Percentiles rank a stretch among this genome's conserved stretches.
phyloP scores from a whole-genome alignment of 2,888 invertebrate species.

The Nomada hirtipes region DNA sequence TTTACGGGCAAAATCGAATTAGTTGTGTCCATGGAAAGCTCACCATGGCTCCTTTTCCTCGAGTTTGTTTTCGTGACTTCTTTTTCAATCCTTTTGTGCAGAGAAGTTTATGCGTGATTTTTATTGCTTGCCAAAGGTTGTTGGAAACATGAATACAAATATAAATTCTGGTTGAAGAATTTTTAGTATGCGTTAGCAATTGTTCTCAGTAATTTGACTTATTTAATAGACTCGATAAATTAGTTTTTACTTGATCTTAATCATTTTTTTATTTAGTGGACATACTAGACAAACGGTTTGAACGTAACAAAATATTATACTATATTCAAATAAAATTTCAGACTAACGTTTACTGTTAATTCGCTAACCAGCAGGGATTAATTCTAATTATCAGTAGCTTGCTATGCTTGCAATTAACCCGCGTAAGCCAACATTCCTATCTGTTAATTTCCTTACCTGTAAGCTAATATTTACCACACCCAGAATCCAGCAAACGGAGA shows the following conservation, averaged over 20 bases:
- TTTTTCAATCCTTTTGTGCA: background rate
- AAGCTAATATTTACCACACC: slow-evolving; percentile 20
- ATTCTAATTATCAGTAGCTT: slow-evolving; percentile 12
- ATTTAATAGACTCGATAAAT: too few species aligned
- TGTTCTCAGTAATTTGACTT: too few species aligned
- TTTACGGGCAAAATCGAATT: slow-evolving; percentile 54
- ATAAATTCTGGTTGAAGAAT: too few species aligned
- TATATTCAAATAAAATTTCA: too few species aligned
- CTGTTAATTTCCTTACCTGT: slow-evolving; percentile 19
- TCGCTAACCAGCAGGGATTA: too few species aligned
- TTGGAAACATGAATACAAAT: background rate
- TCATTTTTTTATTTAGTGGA: too few species aligned
- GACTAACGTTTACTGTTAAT: too few species aligned
- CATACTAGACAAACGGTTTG: too few species aligned
- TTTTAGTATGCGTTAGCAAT: too few species aligned
- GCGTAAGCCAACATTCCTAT: background rate
- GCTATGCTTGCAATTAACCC: background rate
- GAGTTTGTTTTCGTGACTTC: slow-evolving; percentile 14
- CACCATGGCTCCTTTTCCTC: background rate
- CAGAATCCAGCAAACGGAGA: background rate
- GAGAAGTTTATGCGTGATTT: background rate
- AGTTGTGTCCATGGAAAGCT: slow-evolving; percentile 10
- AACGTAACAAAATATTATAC: too few species aligned
- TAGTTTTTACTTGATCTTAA: too few species aligned
- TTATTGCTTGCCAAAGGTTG: background rate